Evolutionary conservation across 2,113 vertebrate genomes (phyloP).

Genomic region (Syrmaticus mikado): DNA sequence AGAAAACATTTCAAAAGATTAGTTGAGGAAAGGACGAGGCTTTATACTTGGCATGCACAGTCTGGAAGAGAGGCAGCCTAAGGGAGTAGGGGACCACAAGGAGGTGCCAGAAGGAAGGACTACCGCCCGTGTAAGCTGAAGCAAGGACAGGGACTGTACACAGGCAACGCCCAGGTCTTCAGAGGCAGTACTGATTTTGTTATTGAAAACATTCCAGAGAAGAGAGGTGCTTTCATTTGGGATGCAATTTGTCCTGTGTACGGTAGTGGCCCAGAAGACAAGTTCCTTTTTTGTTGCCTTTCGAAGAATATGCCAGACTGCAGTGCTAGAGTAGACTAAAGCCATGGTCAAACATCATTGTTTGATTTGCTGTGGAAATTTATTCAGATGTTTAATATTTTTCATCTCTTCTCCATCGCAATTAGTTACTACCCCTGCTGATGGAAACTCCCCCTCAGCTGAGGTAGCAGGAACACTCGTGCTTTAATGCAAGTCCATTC

Average conservation of each 20-base stretch:
- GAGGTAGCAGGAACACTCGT: background rate
- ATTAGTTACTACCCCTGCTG: background rate
- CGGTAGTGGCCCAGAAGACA: background rate
- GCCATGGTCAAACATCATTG: background rate
- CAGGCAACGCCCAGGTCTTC: background rate
- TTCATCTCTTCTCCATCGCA: background rate
- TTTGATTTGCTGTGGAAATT: background rate
- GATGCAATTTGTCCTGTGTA: fast-evolving
- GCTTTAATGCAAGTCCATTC: background rate
- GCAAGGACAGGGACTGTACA: background rate
- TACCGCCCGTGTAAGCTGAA: fast-evolving
- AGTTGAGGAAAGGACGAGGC: background rate
- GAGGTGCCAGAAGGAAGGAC: background rate
- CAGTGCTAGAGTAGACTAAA: background rate
- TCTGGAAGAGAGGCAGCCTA: background rate
- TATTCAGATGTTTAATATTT: background rate
- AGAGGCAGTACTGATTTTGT: background rate
- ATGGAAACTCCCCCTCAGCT: background rate
- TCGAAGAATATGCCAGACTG: background rate
- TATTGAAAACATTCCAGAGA: background rate
- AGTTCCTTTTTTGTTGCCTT: background rate
- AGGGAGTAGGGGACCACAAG: background rate
- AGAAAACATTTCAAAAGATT: background rate
- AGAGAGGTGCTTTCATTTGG: background rate
- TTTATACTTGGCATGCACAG: background rate